A percentile compares a stretch with the other conserved stretches of the same genome.
phyloP scores from a whole-genome alignment of 2,888 invertebrate species.

The Sialis fuliginosa region DNA sequence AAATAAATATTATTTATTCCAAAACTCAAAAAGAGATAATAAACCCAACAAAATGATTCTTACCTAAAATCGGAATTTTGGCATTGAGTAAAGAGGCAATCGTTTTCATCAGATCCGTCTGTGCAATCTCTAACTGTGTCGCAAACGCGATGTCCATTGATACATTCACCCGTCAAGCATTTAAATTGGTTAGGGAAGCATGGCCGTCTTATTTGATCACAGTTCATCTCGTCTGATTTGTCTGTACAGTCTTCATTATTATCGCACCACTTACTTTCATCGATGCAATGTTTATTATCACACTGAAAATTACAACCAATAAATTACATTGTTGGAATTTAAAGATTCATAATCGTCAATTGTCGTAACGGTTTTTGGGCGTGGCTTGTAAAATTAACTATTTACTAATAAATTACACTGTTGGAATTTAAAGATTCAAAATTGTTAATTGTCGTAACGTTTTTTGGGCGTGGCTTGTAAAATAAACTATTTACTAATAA shows the following conservation, averaged over 20 bases:
- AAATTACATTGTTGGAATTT: background rate
- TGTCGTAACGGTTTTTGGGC: too few relatives aligned
- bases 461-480: too few relatives aligned
- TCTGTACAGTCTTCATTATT: slow-evolving; percentile 33
- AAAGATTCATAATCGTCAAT: too few relatives aligned
- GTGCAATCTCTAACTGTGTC: slow-evolving; percentile 30
- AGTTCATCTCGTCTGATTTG: slow-evolving; percentile 36
- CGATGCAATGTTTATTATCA: slow-evolving; percentile 32
- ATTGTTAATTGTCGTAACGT: too few relatives aligned
- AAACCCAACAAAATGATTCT: slow-evolving; percentile 8
- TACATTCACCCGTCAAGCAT: slow-evolving; percentile 31
- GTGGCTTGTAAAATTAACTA: too few relatives aligned
- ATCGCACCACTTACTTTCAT: slow-evolving; percentile 28
- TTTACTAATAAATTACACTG: background rate
- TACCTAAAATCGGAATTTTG: slow-evolving; percentile 21
- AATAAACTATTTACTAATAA: too few relatives aligned
- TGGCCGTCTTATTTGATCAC: slow-evolving; percentile 14
- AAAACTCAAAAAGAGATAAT: background rate
- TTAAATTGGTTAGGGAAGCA: slow-evolving; percentile 29
- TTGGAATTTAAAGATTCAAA: too few relatives aligned
- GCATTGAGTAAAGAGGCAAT: slow-evolving; percentile 21
- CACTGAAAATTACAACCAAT: slow-evolving; percentile 19
- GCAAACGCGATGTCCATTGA: slow-evolving; percentile 29
- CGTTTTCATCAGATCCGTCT: slow-evolving; percentile 29
- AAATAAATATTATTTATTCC: slow-evolving; percentile 15